phyloP scores from a whole-genome alignment of 2,113 vertebrate species.

The Leptosomus discolor region DNA sequence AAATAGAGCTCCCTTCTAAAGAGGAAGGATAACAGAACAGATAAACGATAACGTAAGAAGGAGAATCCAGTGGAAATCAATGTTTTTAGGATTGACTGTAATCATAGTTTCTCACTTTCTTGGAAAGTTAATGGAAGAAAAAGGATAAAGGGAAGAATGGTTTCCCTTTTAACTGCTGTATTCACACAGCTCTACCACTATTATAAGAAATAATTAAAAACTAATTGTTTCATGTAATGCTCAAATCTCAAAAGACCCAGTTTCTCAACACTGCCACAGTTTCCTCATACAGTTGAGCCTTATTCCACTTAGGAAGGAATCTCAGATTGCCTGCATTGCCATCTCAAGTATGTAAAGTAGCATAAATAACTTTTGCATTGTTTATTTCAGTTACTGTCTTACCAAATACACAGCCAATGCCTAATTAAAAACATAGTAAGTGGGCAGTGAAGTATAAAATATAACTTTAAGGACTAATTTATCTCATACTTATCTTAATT shows the following conservation, averaged over 20 bases:
- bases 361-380: background rate
- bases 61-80: background rate
- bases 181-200: background rate
- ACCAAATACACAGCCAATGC: background rate
- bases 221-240: background rate
- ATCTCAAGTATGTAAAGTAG: slow-evolving; percentile 4
- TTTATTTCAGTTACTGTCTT: background rate
- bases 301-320: background rate
- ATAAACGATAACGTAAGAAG: background rate
- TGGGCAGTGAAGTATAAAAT: background rate
- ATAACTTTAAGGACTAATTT: background rate
- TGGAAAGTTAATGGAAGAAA: background rate
- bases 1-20: too few species aligned
- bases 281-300: background rate
- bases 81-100: background rate
- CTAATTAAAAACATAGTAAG: background rate
- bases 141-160: background rate
- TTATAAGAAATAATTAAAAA: background rate
- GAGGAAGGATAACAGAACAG: background rate
- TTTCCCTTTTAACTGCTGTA: background rate
- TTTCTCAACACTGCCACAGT: background rate
- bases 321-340: background rate
- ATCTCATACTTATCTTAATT: background rate
- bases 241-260: background rate
- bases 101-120: background rate